Percentiles rank a stretch among this genome's conserved stretches.
These are phyloP conservation scores for Aldrovandia affinis DNA, from an alignment of 2,797 vertebrate species.

Conservation along the genomic window DNA sequence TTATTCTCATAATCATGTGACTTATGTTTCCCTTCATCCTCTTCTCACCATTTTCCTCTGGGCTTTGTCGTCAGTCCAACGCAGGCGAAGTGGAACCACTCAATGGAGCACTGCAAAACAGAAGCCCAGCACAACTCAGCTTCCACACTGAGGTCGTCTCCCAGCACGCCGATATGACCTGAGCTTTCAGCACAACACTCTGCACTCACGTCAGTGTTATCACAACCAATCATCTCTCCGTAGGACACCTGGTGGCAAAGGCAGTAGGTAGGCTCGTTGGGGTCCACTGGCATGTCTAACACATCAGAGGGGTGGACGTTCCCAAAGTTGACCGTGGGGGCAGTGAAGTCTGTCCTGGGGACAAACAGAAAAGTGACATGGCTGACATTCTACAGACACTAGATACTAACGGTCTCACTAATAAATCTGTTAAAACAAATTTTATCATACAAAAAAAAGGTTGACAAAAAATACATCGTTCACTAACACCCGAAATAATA, in stretches of 20 bases:
- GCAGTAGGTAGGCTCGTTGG: constrained; percentile 98
- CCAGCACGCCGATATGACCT: too few relatives aligned
- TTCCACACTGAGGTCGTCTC: not conserved
- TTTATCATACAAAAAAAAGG: not conserved
- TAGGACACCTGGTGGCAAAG: constrained; percentile 98
- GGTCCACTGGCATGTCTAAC: constrained; percentile 98
- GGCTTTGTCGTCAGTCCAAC: constrained; percentile 96
- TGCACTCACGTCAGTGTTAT: constrained; percentile 94
- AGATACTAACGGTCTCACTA: not conserved
- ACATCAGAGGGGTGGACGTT: constrained; percentile 97
- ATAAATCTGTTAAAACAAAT: not conserved
- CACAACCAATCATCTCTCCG: constrained; percentile 99
- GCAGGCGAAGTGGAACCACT: constrained; percentile 99
- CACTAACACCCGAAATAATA: not conserved
- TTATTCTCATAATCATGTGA: not conserved
- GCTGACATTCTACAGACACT: not conserved
- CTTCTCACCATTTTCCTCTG: constrained; percentile 93
- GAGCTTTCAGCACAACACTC: not conserved
- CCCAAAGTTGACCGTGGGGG: constrained; percentile 88
- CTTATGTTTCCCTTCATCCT: not conserved
- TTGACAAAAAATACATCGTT: not conserved
- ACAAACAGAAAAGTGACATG: not conserved
- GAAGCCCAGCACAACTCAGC: not conserved
- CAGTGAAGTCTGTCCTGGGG: constrained; percentile 86
- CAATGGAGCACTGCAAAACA: constrained; percentile 90